Conservation (phyloP, 2,797 vertebrate species). For the Chromis chromis region DNA sequence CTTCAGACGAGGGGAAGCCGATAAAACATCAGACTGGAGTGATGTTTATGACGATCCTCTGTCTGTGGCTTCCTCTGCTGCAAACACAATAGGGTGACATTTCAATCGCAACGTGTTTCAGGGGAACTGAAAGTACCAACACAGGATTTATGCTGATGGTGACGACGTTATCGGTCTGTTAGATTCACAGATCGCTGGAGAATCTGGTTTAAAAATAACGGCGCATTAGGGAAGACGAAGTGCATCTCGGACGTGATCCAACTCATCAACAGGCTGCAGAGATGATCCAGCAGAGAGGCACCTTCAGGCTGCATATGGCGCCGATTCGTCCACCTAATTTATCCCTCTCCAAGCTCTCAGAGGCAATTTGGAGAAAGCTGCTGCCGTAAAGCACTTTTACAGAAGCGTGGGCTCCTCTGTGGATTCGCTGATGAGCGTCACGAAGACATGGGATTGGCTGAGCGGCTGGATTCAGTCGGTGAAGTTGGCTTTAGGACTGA, state of each 20-base stretch:
- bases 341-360: slow-evolving; percentile 20
- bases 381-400: slow-evolving; percentile 35
- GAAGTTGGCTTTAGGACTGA: too few relatives aligned
- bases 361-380: slow-evolving; percentile 38
- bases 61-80: slow-evolving; percentile 25
- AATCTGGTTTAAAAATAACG: slow-evolving; percentile 28
- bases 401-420: slow-evolving; percentile 17
- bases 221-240: slow-evolving; percentile 28
- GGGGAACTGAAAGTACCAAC: neutral
- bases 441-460: slow-evolving; percentile 13
- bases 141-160: slow-evolving; percentile 6
- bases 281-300: slow-evolving; percentile 3
- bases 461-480: neutral
- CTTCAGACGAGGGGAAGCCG: neutral
- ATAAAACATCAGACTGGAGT: slow-evolving; percentile 18
- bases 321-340: slow-evolving; percentile 55
- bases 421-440: slow-evolving; percentile 25
- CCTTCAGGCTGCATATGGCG: slow-evolving; percentile 27
- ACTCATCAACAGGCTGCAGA: slow-evolving; percentile 23
- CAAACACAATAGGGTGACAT: slow-evolving; percentile 33
- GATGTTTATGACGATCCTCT: slow-evolving; percentile 32
- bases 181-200: slow-evolving; percentile 11
- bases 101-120: slow-evolving; percentile 20
- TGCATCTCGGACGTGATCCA: slow-evolving; percentile 32
- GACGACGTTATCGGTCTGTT: slow-evolving; percentile 23